Evolutionary conservation across 2,888 invertebrate species (phyloP).

Genomic region (Eremobia ochroleuca): DNA sequence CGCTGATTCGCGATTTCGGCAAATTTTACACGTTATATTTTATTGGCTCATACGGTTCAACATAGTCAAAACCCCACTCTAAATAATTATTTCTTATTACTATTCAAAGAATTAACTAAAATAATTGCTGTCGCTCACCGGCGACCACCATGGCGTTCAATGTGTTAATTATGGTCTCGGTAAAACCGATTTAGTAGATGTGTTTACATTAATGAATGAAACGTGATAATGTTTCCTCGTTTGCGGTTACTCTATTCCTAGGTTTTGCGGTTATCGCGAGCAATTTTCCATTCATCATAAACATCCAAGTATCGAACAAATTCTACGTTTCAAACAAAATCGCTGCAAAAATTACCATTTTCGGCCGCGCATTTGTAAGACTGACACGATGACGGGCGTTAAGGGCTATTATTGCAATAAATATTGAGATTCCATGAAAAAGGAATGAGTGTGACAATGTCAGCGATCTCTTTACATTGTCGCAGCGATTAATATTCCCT

Average conservation of each 20-base stretch:
- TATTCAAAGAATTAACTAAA: too few relatives aligned
- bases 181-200: slow-evolving; percentile 30
- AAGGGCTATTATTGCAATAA: slow-evolving; percentile 31
- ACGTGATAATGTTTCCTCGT: slow-evolving; percentile 46
- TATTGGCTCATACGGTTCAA: too few relatives aligned
- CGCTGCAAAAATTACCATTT: slow-evolving; percentile 1
- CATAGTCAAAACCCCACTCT: too few relatives aligned
- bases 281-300: slow-evolving; percentile 35
- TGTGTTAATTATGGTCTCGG: slow-evolving; percentile 7
- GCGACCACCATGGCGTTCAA: too few relatives aligned
- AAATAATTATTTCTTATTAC: too few relatives aligned
- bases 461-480: slow-evolving; percentile 51
- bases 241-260: slow-evolving; percentile 55
- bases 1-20: too few relatives aligned
- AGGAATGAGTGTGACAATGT: slow-evolving; percentile 24
- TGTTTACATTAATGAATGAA: slow-evolving; percentile 49
- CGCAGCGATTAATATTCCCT: slow-evolving; percentile 57
- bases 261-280: slow-evolving; percentile 29
- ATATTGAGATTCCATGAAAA: slow-evolving; percentile 40
- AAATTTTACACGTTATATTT: too few relatives aligned
- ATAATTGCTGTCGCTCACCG: too few relatives aligned
- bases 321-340: neutral
- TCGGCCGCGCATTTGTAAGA: slow-evolving; percentile 12
- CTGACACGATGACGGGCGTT: slow-evolving; percentile 9
- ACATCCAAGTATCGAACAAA: neutral